Evolutionary conservation across 2,113 vertebrate genomes (phyloP), one percentile per base, ranked within the genome.

Genomic region (Burhinus oedicnemus): DNA sequence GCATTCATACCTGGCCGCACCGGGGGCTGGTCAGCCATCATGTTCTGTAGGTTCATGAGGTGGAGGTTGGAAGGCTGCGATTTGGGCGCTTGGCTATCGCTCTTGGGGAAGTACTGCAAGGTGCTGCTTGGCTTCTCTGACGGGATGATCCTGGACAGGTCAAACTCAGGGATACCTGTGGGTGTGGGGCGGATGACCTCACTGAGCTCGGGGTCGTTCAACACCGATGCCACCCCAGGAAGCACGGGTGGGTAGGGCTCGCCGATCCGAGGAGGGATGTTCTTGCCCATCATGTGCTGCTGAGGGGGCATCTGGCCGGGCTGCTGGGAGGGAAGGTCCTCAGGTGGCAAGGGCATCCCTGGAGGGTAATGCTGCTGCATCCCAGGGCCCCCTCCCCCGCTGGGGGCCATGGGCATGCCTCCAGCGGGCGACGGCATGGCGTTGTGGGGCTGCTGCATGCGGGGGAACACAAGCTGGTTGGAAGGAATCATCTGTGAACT

Each of bases 101-200:
- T 99, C 97, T 99, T 99, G 66, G 99, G 99, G 96, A 99, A 99
- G 98, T 99, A 99, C 98, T 99, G 99, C 94, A 99, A 98, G 62
- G 99, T 99, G 99, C 99, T 99, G 97, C 99, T 99, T 57, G 99
- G 99, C 95, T 99, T 99, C 98, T 99, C 99, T 0, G 99, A 99
- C 1, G 99, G 99, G 98, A 99, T 99, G 98, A 99, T 99, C 92
- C 99, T 98, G 34, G 99, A 99, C 40, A 99, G 98, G 97, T 99
- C 99, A 60, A 99, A 99, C 96, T 99, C 99, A 0, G 99, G 99
- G 95, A 99, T 99, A 21, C 99, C 99, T 0, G 99, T 99, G 70
- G 99, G 99, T 11, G 98, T 98, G 83, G 99, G 98, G 65, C 99
- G 98, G 95, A 99, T 99, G 79, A 99, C 99, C 68, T 99, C 99